Evolutionary conservation across 2,797 vertebrate genomes (phyloP), one percentile per base, ranked within the genome.

Genomic region (Mus caroli): DNA sequence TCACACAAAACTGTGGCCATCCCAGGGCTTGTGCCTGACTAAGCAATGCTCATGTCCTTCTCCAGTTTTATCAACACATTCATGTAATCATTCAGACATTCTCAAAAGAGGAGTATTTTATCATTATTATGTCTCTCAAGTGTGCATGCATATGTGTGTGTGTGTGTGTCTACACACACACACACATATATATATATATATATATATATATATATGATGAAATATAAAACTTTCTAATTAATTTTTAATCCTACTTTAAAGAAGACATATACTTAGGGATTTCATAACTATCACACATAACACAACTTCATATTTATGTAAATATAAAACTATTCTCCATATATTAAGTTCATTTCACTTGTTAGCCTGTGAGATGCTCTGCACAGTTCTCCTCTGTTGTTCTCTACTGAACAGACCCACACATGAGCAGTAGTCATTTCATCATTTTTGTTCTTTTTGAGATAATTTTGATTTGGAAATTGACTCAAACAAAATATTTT

Each of bases 151-250:
- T 62, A 1, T 22, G 12, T 83, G 80, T 83, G 28, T 34, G 13
- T 76, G 75, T 50, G 58, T 84, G 46, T 50, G 28, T 77, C 26
- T 76, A 31, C 84, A 67, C 14, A 67, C 26, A 12, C 62, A 64
- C 31, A 34, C 7, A 64, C 73, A 24, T 31, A 86, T 4, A 86
- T 34, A 75, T 3, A 10, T 17, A 7, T n/a, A n/a, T n/a, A n/a
- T n/a, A n/a, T n/a, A 24, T 31, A 86, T 4, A 86, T 34, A 75
- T 3, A 10, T 17, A 7, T 62, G 19, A 69, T 83, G 88, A 90
- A 95, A 95, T 43, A 77, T 54, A 93, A 94, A 94, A 28, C 0
- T 46, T 94, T 96, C 26, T 91, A 58, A 67, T 83, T 50, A 64
- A 1, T 73, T 77, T 80, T 86, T 76, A 90, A 75, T 92, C 62